Evolutionary conservation across 2,888 invertebrate species (phyloP), one percentile per base, ranked within the genome.

Genomic region (Coenonympha arcania): DNA sequence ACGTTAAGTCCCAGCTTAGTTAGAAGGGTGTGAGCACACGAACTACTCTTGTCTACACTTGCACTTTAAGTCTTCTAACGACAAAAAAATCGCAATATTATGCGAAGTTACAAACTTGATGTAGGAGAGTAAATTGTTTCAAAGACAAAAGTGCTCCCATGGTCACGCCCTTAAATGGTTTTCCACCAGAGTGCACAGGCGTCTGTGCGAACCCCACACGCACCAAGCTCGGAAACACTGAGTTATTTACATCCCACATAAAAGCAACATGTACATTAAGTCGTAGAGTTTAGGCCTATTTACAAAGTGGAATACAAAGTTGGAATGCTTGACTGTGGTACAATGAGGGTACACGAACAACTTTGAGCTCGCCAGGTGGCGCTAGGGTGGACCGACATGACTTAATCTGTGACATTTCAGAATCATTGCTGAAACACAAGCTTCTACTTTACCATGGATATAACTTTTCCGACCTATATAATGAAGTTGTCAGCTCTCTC

Each of bases 261-360:
- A 76, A 75, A 82, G 81, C 83, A 69, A 74, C 69, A 79, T 79
- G 77, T 80, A 80, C 80, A 80, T 75, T 69, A 71, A 79, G 73
- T 76, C 71, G 68, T 74, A 79, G 73, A 79, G 71, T 79, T 68
- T 82, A 84, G 85, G 84, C 85, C 83, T 85, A 86, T 85, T 78
- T 85, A 86, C 85, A 86, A 50, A 78, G 75, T 84, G 85, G 85
- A 85, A 85, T 83, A 54, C 47, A 77, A 67, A 76, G 73, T 78
- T 86, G 85, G 85, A 86, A 86, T 86, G 85, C 82, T 79, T 82
- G 68, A 73, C 79, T 76, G 72, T 68, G 69, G 69, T 75, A 77
- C 73, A 77, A 20, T 71, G n/a, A n/a, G n/a, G n/a, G n/a, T n/a
- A n/a, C n/a, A n/a, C n/a, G n/a, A n/a, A n/a, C n/a, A n/a, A n/a